Conservation (phyloP, 2,888 invertebrate genomes). For the Machimus rusticus region DNA sequence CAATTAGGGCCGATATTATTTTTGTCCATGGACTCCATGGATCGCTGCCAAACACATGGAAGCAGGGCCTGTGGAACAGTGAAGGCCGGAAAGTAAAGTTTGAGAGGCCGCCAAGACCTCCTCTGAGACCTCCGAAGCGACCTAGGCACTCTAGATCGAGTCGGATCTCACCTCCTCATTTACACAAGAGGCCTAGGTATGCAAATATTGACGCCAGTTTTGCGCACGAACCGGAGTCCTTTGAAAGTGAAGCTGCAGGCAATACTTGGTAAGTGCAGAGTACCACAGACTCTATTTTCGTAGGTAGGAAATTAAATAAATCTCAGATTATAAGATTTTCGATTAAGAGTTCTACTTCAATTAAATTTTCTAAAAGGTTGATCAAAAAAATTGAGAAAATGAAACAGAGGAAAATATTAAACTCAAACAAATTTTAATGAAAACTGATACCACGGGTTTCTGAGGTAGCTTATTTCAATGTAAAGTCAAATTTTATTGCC, state of each 20-base stretch:
- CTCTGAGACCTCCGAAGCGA: constrained; percentile 59
- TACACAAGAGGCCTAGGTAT: constrained; percentile 57
- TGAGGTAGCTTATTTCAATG: too few relatives aligned
- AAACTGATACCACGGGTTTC: too few relatives aligned
- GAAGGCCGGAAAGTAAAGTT: constrained; percentile 60
- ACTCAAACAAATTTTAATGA: too few relatives aligned
- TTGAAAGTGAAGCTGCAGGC: constrained; percentile 35
- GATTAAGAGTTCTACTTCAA: too few relatives aligned
- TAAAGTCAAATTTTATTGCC: too few relatives aligned
- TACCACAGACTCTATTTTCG: background rate
- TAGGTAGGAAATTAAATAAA: background rate
- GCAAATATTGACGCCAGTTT: constrained; percentile 43
- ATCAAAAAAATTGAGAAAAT: too few relatives aligned
- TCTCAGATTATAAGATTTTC: too few relatives aligned
- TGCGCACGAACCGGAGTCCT: background rate
- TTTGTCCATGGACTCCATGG: constrained; percentile 80
- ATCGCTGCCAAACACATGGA: constrained; percentile 82
- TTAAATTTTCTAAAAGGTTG: too few relatives aligned
- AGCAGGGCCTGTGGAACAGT: constrained; percentile 74
- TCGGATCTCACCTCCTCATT: constrained; percentile 56
- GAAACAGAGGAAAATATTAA: too few relatives aligned
- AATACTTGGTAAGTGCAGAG: constrained; percentile 31
- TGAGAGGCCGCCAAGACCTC: constrained; percentile 59
- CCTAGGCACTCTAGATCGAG: constrained; percentile 58
- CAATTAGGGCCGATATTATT: constrained; percentile 72